A percentile compares a stretch with the other conserved stretches of the same genome.
These are phyloP conservation scores for Ctenosaura bakeri DNA, from an alignment of 2,797 vertebrate species.

Conservation along the genomic window DNA sequence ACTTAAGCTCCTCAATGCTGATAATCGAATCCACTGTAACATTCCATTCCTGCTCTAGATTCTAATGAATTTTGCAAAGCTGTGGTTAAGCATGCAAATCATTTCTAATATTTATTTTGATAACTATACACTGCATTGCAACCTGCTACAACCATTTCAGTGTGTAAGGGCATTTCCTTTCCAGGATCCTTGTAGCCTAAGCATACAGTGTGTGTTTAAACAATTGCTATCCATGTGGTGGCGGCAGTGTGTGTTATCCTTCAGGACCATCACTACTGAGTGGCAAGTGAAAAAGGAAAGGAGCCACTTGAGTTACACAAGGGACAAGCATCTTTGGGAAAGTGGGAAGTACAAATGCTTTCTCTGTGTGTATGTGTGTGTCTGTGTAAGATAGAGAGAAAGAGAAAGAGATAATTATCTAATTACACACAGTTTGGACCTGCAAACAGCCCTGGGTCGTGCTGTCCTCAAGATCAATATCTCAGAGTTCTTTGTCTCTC, in stretches of 20 bases:
- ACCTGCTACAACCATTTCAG: not conserved
- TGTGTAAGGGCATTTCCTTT: not conserved
- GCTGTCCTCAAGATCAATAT: not conserved
- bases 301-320: not conserved
- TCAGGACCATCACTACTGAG: not conserved
- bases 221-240: not conserved
- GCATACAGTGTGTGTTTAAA: not conserved
- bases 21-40: not conserved
- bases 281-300: not conserved
- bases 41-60: not conserved
- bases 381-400: too few species aligned
- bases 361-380: too few species aligned
- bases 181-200: not conserved
- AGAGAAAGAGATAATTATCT: too few species aligned
- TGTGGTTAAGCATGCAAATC: not conserved
- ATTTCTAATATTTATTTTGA: not conserved
- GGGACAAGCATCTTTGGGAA: too few species aligned
- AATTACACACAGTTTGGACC: not conserved
- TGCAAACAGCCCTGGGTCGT: not conserved
- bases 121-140: not conserved
- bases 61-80: not conserved
- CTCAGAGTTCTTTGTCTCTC: not conserved
- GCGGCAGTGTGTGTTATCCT: not conserved
- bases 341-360: too few species aligned
- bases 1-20: not conserved